phyloP scores from a whole-genome alignment of 2,888 invertebrate species.

The Mythimna albipuncta region DNA sequence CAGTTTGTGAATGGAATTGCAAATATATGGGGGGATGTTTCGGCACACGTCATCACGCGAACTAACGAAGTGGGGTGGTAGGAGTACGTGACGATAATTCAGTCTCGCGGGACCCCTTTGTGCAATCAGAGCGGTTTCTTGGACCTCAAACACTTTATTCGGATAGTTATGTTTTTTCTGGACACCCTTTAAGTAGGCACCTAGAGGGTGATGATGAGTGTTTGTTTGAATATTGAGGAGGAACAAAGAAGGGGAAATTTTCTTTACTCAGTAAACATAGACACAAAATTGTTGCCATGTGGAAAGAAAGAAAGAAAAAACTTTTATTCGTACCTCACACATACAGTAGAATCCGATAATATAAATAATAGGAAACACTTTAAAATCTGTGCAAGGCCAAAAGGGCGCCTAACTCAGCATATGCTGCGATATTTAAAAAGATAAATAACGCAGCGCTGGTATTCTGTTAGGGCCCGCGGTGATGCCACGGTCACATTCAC shows the following conservation, averaged over 20 bases:
- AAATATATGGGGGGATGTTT: slow-evolving; percentile 65
- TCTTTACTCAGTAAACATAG: slow-evolving; percentile 18
- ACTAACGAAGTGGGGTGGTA: slow-evolving; percentile 85
- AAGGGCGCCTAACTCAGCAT: no score
- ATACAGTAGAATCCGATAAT: no score
- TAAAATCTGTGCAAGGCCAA: no score
- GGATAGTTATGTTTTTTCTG: slow-evolving; percentile 72
- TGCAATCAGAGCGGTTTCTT: slow-evolving; percentile 89
- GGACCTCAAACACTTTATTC: slow-evolving; percentile 76
- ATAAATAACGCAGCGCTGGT: no score
- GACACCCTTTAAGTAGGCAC: slow-evolving; percentile 41
- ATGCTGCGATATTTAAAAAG: no score
- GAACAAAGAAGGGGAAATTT: slow-evolving; percentile 27
- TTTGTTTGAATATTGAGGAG: slow-evolving; percentile 29
- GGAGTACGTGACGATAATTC: slow-evolving; percentile 87
- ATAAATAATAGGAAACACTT: no score
- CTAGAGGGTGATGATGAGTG: slow-evolving; percentile 16
- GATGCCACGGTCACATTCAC: no score
- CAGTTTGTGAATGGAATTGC: slow-evolving; percentile 65
- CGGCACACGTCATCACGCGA: slow-evolving; percentile 68
- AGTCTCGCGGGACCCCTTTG: slow-evolving; percentile 87
- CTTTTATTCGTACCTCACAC: no score
- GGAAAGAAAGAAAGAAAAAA: no score
- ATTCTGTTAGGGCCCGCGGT: no score
- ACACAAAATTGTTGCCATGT: neutral